Conservation (phyloP, 2,113 vertebrate species). For the Ammodytes marinus region DNA sequence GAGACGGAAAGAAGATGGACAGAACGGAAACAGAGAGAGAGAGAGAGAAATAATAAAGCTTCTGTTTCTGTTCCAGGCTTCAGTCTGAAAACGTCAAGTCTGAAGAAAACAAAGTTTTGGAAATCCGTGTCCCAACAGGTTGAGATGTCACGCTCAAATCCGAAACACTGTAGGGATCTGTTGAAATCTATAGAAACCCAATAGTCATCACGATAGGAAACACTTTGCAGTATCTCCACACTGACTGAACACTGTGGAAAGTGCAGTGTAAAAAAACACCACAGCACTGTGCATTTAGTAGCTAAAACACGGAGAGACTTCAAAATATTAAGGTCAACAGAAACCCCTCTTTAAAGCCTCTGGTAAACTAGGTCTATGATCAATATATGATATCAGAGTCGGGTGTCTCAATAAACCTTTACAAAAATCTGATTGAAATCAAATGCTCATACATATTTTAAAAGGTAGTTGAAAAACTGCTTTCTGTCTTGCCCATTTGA, state of each 20-base stretch:
- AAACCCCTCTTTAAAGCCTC: no score
- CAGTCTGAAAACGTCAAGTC: slow-evolving; percentile 28
- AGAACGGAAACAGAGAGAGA: slow-evolving; percentile 23
- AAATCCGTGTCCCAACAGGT: slow-evolving; percentile 25
- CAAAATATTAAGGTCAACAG: no score
- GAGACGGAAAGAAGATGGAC: slow-evolving; percentile 67
- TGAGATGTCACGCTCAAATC: slow-evolving; percentile 11
- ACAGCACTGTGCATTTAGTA: neutral
- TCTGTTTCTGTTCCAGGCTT: slow-evolving; percentile 29
- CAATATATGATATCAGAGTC: no score
- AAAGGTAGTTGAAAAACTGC: no score
- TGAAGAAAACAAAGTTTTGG: slow-evolving; percentile 16
- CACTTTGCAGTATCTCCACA: neutral
- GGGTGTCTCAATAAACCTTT: no score
- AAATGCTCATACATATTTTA: no score
- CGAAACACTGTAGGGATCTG: slow-evolving; percentile 9
- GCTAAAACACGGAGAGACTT: neutral
- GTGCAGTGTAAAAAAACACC: neutral
- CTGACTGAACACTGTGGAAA: neutral
- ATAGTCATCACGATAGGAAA: slow-evolving; percentile 6
- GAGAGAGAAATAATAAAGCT: slow-evolving; percentile 29
- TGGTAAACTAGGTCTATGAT: neutral
- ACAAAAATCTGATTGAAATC: no score
- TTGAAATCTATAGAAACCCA: neutral
- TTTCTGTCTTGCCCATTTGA: no score